phyloP scores from a whole-genome alignment of 92 coral and sea anemone species.

The Scolanthus callimorphus region DNA sequence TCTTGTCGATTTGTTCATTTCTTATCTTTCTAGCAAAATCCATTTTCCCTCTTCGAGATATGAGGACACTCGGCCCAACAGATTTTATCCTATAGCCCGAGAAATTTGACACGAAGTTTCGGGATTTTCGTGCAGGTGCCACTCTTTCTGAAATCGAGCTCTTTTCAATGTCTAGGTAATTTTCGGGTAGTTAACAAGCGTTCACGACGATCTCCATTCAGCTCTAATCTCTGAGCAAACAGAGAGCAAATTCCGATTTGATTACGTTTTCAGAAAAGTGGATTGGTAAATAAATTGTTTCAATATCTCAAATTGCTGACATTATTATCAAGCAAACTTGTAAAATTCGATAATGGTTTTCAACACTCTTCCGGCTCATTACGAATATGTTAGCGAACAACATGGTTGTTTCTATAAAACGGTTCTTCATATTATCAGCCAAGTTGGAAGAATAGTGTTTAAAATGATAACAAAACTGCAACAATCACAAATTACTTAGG shows the following conservation, averaged over 20 bases:
- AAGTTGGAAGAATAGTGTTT: neutral
- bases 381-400: neutral
- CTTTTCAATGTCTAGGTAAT: neutral
- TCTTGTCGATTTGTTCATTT: neutral
- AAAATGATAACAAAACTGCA: neutral
- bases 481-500: neutral
- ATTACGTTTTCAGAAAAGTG: neutral
- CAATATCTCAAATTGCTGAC: neutral
- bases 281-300: neutral
- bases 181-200: too few species aligned
- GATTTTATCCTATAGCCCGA: too few species aligned
- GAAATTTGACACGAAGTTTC: too few species aligned
- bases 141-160: neutral
- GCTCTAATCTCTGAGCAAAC: neutral
- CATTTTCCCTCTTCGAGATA: too few species aligned
- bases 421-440: slow-evolving; percentile 2
- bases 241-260: neutral
- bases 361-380: slow-evolving; percentile 1
- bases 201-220: neutral
- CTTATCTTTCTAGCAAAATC: neutral
- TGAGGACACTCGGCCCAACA: too few species aligned
- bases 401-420: neutral
- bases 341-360: neutral
- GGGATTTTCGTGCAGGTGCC: too few species aligned
- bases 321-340: neutral